Conservation (phyloP, 2,888 invertebrate species). For the Eumacrocentrus americanus region DNA sequence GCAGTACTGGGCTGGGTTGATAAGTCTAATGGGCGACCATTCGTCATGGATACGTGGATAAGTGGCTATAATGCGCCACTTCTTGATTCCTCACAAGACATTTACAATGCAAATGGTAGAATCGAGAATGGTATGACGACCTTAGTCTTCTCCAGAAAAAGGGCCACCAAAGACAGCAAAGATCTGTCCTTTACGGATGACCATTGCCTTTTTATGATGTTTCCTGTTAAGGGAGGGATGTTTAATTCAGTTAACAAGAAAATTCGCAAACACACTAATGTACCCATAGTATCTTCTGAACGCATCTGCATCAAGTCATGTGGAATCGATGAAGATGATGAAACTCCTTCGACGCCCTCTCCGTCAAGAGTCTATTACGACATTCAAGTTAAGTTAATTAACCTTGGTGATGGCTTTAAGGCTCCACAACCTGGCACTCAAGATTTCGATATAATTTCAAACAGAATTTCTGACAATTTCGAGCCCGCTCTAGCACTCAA, state of each 20-base stretch:
- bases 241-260: slow-evolving; percentile 86
- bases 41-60: slow-evolving; percentile 89
- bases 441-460: slow-evolving; percentile 76
- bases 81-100: slow-evolving; percentile 76
- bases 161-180: slow-evolving; percentile 75
- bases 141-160: slow-evolving; percentile 78
- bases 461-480: slow-evolving; percentile 71
- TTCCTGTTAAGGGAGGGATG: slow-evolving; percentile 81
- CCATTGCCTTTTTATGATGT: slow-evolving; percentile 85
- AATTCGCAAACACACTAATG: slow-evolving; percentile 77
- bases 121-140: slow-evolving; percentile 79
- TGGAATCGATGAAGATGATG: slow-evolving; percentile 69
- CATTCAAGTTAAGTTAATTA: slow-evolving; percentile 75
- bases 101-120: slow-evolving; percentile 72
- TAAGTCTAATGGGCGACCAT: slow-evolving; percentile 74
- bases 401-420: slow-evolving; percentile 77
- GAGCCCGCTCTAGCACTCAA: slow-evolving; percentile 65
- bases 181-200: slow-evolving; percentile 84
- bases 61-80: slow-evolving; percentile 78
- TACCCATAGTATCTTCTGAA: slow-evolving; percentile 75
- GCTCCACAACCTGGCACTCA: slow-evolving; percentile 75
- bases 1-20: slow-evolving; percentile 90
- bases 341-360: slow-evolving; percentile 67
- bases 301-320: slow-evolving; percentile 85
- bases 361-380: slow-evolving; percentile 74